A percentile compares a stretch with the other conserved stretches of the same genome.
These are phyloP conservation scores for Drosophila aldrichi DNA, from an alignment of 2,888 invertebrate species.

Conservation along the genomic window DNA sequence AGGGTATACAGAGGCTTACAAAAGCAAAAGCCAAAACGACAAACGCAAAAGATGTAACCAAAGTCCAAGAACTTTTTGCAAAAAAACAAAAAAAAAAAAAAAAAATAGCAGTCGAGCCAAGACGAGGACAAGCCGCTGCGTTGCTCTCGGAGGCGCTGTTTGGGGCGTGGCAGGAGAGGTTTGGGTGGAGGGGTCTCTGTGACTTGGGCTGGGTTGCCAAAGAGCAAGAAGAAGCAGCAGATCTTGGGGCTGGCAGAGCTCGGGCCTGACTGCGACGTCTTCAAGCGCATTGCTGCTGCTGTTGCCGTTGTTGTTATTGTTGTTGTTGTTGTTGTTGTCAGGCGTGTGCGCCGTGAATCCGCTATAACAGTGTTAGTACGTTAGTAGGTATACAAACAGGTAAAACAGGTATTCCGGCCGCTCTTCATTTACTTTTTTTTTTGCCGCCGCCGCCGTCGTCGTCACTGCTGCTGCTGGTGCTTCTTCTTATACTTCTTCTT, in stretches of 20 bases:
- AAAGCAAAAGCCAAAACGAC: slow-evolving; percentile 50
- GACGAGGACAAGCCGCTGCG: slow-evolving; percentile 16
- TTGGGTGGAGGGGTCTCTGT: slow-evolving; percentile 11
- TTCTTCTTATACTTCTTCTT: slow-evolving; percentile 60
- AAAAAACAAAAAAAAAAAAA: slow-evolving; percentile 6
- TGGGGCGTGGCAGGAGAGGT: neutral
- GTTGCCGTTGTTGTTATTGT: slow-evolving; percentile 39
- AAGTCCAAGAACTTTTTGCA: slow-evolving; percentile 44
- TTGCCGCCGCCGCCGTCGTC: slow-evolving; percentile 13
- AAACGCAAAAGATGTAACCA: slow-evolving; percentile 58
- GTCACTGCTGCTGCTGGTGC: slow-evolving; percentile 27
- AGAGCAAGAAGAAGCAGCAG: slow-evolving; percentile 1
- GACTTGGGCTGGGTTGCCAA: slow-evolving; percentile 32
- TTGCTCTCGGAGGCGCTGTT: slow-evolving; percentile 5
- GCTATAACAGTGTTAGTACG: slow-evolving; percentile 85
- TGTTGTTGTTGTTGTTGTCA: slow-evolving; percentile 54
- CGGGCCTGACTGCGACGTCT: slow-evolving; percentile 47
- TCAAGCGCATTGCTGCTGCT: slow-evolving; percentile 47
- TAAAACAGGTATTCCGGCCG: slow-evolving; percentile 84
- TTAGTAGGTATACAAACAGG: slow-evolving; percentile 85
- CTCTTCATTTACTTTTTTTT: slow-evolving; percentile 67
- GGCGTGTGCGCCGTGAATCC: slow-evolving; percentile 81
- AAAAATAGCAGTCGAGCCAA: neutral
- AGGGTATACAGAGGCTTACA: slow-evolving; percentile 16
- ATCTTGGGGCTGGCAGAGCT: slow-evolving; percentile 14